Conservation (phyloP, 2,797 vertebrate genomes). For the Poeciliopsis paucimaculata region DNA sequence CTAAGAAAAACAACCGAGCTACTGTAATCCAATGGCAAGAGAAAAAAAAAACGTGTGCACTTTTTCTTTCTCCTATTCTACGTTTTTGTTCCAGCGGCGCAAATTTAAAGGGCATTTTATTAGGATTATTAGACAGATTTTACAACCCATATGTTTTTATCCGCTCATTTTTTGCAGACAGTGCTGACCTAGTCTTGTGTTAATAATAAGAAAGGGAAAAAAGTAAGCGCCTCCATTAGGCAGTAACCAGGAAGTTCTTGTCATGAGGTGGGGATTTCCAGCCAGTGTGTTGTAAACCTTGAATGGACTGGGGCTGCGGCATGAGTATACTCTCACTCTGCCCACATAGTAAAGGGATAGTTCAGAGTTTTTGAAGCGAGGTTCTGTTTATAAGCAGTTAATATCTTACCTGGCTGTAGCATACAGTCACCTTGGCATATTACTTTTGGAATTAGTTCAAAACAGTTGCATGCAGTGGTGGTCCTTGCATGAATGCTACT, state of each 20-base stretch:
- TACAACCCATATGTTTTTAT: not conserved
- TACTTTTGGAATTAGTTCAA: not conserved
- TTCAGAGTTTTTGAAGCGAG: not conserved
- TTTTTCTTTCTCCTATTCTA: not conserved
- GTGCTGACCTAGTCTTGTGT: conserved; percentile 39
- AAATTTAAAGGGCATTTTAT: conserved; percentile 15
- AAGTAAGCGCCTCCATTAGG: conserved; percentile 61
- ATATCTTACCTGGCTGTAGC: not conserved
- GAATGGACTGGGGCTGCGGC: conserved; percentile 71
- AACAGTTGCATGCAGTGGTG: not conserved
- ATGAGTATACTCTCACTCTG: conserved; percentile 56
- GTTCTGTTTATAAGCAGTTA: not conserved
- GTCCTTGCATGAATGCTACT: not conserved
- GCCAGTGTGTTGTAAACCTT: conserved; percentile 70
- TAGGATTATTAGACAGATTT: conserved; percentile 22
- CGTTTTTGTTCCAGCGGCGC: conserved; percentile 5
- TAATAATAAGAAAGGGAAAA: conserved; percentile 10
- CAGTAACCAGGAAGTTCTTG: conserved; percentile 75
- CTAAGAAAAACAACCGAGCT: conserved; percentile 22
- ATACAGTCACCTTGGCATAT: not conserved
- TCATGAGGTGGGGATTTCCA: conserved; percentile 81
- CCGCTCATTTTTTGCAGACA: conserved; percentile 9
- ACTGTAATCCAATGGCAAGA: conserved; percentile 16
- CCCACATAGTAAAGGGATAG: conserved; percentile 55
- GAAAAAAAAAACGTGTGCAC: conserved; percentile 1